A percentile compares a stretch with the other conserved stretches of the same genome.
Evolutionary conservation across 2,113 vertebrate species (phyloP).

Genomic region (Syngnathus typhle): DNA sequence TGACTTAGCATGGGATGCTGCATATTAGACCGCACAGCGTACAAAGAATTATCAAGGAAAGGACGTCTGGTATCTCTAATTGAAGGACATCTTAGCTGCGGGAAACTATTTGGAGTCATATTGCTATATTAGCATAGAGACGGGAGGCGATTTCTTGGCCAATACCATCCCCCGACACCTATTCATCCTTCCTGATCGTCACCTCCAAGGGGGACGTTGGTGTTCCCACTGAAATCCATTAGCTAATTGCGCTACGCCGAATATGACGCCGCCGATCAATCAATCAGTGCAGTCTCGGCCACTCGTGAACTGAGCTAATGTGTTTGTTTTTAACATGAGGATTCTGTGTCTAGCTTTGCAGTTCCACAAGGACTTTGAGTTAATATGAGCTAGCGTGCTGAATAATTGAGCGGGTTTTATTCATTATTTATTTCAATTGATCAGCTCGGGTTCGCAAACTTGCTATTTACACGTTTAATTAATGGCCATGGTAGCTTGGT

Average conservation of each 20-base stretch:
- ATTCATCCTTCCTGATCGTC: conserved; percentile 44
- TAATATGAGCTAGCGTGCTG: neutral
- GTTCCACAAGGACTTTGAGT: neutral
- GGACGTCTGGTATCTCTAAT: neutral
- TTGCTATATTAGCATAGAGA: conserved; percentile 32
- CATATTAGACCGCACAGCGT: neutral
- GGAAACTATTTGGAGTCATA: conserved; percentile 25
- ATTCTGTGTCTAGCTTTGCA: neutral
- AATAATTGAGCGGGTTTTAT: neutral
- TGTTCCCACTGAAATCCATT: conserved; percentile 24
- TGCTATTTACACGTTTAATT: conserved; percentile 62
- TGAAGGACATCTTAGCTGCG: conserved; percentile 6
- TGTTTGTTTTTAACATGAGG: conserved; percentile 1
- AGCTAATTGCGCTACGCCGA: conserved; percentile 44
- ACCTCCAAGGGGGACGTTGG: conserved; percentile 11
- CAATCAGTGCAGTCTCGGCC: conserved; percentile 3
- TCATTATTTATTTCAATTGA: conserved; percentile 64
- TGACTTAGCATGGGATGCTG: neutral
- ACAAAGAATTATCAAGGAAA: neutral
- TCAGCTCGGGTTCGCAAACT: conserved; percentile 41
- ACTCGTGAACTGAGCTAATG: conserved; percentile 2
- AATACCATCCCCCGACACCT: conserved; percentile 8
- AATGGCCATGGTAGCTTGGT: conserved; percentile 47
- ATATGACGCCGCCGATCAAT: conserved; percentile 49
- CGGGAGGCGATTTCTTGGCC: conserved; percentile 29